Conservation (phyloP, 2,797 vertebrate species). For the Falco novaeseelandiae region DNA sequence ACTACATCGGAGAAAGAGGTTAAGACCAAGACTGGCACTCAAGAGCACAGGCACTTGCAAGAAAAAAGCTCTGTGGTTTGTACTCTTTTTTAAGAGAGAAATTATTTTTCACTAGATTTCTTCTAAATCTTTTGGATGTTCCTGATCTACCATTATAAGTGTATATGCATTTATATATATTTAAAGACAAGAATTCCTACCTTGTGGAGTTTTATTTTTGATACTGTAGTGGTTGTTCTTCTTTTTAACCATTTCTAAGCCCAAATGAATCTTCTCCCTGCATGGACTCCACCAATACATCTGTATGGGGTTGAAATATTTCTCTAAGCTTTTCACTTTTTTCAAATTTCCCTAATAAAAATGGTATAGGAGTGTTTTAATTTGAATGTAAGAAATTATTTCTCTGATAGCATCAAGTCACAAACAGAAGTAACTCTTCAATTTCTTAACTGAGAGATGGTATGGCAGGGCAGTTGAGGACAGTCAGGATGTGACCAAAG, state of each 20-base stretch:
- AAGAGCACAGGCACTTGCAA: neutral
- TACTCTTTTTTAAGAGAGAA: neutral
- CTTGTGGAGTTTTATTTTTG: neutral
- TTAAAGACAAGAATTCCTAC: neutral
- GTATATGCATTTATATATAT: neutral
- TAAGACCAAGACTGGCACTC: neutral
- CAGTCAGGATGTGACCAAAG: neutral
- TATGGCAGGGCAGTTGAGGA: no score
- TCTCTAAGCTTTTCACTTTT: neutral
- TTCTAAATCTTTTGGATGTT: neutral
- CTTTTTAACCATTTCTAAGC: neutral
- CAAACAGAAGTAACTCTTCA: neutral
- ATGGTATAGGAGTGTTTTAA: neutral
- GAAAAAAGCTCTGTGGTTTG: neutral
- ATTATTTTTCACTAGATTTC: neutral
- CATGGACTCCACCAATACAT: neutral
- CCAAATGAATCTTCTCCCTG: neutral
- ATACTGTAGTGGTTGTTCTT: neutral
- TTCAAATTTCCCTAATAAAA: neutral
- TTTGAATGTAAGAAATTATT: neutral
- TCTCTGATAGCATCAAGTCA: neutral
- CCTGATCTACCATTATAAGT: neutral
- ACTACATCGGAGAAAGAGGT: neutral
- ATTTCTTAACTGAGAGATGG: neutral
- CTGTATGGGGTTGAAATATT: neutral